Percentiles rank a stretch among this genome's conserved stretches.
Conservation (phyloP, 2,888 invertebrate species). For the Petrolisthes cinctipes region DNA sequence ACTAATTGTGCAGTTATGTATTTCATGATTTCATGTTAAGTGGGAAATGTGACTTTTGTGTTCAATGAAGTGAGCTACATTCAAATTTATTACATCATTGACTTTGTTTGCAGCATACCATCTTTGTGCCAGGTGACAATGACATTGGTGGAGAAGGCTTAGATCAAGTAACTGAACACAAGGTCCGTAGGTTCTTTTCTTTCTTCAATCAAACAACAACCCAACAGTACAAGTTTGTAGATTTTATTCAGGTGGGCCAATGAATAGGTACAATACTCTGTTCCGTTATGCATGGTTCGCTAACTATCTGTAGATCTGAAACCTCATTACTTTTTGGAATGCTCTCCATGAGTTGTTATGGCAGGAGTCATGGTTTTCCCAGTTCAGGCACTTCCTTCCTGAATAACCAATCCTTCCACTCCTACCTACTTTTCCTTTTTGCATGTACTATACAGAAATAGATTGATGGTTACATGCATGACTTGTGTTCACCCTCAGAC, state of each 20-base stretch:
- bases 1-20: background rate
- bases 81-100: background rate
- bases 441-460: no score
- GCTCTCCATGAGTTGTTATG: no score
- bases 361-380: no score
- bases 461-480: no score
- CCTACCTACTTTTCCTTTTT: no score
- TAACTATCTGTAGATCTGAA: no score
- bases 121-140: slow-evolving; percentile 95
- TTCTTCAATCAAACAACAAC: slow-evolving; percentile 80
- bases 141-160: slow-evolving; percentile 94
- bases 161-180: slow-evolving; percentile 78
- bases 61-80: background rate
- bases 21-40: no score
- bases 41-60: background rate
- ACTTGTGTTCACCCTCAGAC: no score
- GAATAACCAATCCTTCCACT: no score
- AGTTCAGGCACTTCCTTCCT: no score
- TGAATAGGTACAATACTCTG: background rate
- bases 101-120: slow-evolving; percentile 55
- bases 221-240: slow-evolving; percentile 70
- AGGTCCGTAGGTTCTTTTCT: slow-evolving; percentile 80
- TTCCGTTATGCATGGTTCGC: background rate
- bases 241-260: slow-evolving; percentile 69
- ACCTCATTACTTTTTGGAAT: no score